A percentile compares a stretch with the other conserved stretches of the same genome.
These are phyloP conservation scores for Tetrax tetrax DNA, from an alignment of 2,113 vertebrate genomes.

Conservation along the genomic window DNA sequence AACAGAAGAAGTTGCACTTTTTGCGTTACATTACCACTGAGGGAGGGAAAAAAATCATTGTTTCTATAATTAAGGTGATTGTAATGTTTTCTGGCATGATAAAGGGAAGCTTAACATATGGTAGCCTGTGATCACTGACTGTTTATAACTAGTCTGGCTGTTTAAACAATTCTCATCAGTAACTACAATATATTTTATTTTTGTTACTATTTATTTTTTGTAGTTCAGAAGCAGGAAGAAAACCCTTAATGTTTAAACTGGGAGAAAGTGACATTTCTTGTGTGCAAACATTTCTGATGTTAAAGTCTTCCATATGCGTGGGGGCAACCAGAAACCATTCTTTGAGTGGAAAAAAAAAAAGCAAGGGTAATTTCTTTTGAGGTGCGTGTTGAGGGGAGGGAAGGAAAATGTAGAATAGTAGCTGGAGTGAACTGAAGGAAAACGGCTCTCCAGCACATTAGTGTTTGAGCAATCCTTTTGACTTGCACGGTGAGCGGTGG, in stretches of 20 bases:
- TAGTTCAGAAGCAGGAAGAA: slow-evolving; percentile 25
- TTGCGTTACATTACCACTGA: background rate
- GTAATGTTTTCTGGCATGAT: background rate
- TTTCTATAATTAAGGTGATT: slow-evolving; percentile 39
- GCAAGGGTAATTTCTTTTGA: background rate
- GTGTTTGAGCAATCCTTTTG: background rate
- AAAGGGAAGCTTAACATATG: slow-evolving; percentile 25
- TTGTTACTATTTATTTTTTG: slow-evolving; percentile 11
- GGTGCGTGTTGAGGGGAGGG: background rate
- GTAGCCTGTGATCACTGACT: slow-evolving; percentile 19
- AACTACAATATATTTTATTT: background rate
- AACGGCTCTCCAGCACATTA: rapidly evolving
- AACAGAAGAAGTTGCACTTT: background rate
- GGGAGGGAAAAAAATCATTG: background rate
- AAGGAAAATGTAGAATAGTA: background rate
- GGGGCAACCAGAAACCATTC: background rate
- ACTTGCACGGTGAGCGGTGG: background rate
- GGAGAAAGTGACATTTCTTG: background rate
- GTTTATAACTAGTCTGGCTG: slow-evolving; percentile 1
- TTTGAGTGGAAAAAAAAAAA: background rate
- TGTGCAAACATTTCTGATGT: background rate
- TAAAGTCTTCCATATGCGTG: background rate
- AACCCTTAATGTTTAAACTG: background rate
- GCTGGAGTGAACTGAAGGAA: background rate
- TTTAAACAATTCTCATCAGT: background rate